These are phyloP conservation scores for Lucilia cuprina DNA, from an alignment of 1,140 invertebrate genomes.

Conservation along the genomic window DNA sequence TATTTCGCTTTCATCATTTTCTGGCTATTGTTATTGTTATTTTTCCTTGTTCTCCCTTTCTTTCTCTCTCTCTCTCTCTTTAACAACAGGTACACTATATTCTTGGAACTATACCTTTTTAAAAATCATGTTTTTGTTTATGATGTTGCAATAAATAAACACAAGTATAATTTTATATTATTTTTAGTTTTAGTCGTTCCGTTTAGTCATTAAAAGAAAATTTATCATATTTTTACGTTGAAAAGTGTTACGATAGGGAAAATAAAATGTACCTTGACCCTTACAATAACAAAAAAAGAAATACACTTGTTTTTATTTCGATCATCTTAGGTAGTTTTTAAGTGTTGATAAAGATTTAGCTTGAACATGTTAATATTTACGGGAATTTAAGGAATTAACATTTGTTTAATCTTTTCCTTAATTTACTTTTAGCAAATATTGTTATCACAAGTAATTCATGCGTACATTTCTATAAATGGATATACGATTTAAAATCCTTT, in stretches of 20 bases:
- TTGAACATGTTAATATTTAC: not conserved
- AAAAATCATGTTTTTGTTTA: not conserved
- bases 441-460: no score
- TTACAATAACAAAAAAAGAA: not conserved
- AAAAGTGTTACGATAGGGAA: not conserved
- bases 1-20: not conserved
- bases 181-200: not conserved
- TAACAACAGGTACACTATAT: not conserved
- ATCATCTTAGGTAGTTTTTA: not conserved
- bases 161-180: not conserved
- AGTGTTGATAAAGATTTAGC: no score
- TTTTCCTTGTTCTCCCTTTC: not conserved
- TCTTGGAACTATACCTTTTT: not conserved
- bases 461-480: no score
- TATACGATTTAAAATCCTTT: no score
- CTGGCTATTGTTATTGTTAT: not conserved
- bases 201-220: slow-evolving; percentile 14
- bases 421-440: not conserved
- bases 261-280: no score
- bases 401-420: not conserved
- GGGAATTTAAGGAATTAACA: not conserved
- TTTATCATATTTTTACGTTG: not conserved
- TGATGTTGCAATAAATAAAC: slow-evolving; percentile 22
- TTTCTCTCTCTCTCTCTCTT: no score
- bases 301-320: not conserved